These are phyloP conservation scores for Troilus luridus DNA, from an alignment of 2,888 invertebrate species.

Conservation along the genomic window DNA sequence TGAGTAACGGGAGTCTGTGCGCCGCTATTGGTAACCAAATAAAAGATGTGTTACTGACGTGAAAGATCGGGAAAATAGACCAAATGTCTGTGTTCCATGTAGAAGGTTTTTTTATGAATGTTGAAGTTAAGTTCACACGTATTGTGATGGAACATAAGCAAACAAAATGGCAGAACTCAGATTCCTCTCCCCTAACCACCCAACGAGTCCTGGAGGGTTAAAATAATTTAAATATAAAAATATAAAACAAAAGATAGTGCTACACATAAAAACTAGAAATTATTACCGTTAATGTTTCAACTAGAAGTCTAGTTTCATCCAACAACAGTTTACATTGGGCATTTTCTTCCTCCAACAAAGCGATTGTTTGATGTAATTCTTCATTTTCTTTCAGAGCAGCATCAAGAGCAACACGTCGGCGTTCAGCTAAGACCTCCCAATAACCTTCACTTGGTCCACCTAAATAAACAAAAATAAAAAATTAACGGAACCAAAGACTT, in stretches of 20 bases:
- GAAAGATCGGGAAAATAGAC: too few species aligned
- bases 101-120: too few species aligned
- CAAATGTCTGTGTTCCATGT: too few species aligned
- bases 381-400: slow-evolving; percentile 82
- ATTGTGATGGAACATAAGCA: too few species aligned
- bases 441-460: slow-evolving; percentile 81
- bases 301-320: slow-evolving; percentile 81
- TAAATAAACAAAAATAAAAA: slow-evolving; percentile 63
- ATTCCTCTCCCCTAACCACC: too few species aligned
- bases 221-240: background rate
- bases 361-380: slow-evolving; percentile 72
- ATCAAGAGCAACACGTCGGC: slow-evolving; percentile 79
- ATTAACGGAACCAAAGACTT: background rate
- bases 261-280: background rate
- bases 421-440: slow-evolving; percentile 83
- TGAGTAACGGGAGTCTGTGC: too few species aligned
- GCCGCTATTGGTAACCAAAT: too few species aligned
- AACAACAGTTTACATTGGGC: slow-evolving; percentile 79
- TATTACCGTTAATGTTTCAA: slow-evolving; percentile 81
- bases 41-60: too few species aligned
- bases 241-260: background rate
- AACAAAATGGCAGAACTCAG: too few species aligned
- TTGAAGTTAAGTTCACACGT: too few species aligned
- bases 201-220: too few species aligned
- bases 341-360: slow-evolving; percentile 76